phyloP scores from a whole-genome alignment of 2,888 invertebrate genomes.

The Archips crataeganus region DNA sequence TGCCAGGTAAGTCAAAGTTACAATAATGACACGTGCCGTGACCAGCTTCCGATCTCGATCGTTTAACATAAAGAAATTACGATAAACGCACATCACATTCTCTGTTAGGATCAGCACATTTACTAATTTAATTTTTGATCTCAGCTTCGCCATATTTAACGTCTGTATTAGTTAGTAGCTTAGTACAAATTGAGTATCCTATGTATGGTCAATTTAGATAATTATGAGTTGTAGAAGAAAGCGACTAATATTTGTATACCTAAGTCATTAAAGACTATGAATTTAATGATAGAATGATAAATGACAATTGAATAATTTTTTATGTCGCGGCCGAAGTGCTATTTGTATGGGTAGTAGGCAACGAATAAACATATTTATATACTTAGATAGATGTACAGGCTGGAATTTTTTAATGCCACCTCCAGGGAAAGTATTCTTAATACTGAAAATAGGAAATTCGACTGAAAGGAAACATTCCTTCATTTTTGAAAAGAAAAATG shows the following conservation, averaged over 20 bases:
- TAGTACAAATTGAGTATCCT: neutral
- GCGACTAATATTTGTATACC: too few species aligned
- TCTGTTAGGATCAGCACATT: neutral
- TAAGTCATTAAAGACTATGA: too few species aligned
- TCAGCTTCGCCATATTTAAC: neutral
- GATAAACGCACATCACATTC: conserved; percentile 1
- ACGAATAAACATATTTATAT: too few species aligned
- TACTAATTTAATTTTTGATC: neutral
- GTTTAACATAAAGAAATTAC: neutral
- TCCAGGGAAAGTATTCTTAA: too few species aligned
- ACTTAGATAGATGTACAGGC: too few species aligned
- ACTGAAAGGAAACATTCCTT: too few species aligned
- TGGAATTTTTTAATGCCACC: too few species aligned
- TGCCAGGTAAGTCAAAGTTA: neutral
- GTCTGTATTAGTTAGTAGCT: neutral
- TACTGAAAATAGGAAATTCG: too few species aligned
- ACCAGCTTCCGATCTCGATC: neutral
- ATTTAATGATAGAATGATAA: neutral
- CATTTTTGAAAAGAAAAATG: too few species aligned
- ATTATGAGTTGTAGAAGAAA: neutral
- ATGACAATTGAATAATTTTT: too few species aligned
- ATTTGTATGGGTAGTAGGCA: too few species aligned
- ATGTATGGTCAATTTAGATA: neutral
- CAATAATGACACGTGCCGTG: neutral
- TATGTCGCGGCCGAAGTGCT: too few species aligned